Evolutionary conservation across 2,797 vertebrate genomes (phyloP), one percentile per base, ranked within the genome.

Genomic region (Crocidura indochinensis): DNA sequence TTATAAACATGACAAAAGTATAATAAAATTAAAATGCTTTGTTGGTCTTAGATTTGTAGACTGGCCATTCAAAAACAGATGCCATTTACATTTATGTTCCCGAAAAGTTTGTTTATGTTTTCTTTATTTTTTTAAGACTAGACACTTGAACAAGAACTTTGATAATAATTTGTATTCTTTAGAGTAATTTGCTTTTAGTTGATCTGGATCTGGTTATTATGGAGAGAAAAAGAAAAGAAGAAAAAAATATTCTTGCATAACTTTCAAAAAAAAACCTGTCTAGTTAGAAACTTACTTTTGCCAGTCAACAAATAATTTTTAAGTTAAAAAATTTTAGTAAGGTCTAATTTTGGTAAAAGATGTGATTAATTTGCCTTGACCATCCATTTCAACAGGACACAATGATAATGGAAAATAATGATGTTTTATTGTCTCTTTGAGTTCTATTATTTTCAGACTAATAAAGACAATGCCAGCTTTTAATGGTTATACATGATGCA

Each of bases 341-440:
- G 14, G 17, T 68, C 12, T 4, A 8, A 12, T 68, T 29, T 68
- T 14, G 27, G 10, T 3, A 12, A 29, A 29, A 31, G 49, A 29
- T 68, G 67, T 29, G 38, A 29, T 38, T 53, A 68, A 29, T 38
- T 15, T 15, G 68, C 15, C 10, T 87, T 82, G 65, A 47, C 65
- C 68, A 11, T 17, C 9, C 76, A 29, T 1, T 65, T 19, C 62
- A 29, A 20, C 17, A 22, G 4, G 27, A 83, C 10, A 26, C 68
- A 73, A 86, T 26, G 24, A 38, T 77, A 31, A 17, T 31, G 53
- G 64, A 71, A 91, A 90, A 31, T 24, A 38, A 38, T 83, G 92
- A 81, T 8, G 0, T 19, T 75, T 15, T 26, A 6, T 7, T 65
- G 0, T 8, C 9, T 75, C 62, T 62, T 47, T 73, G 15, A 4